Conservation (phyloP, 1,140 invertebrate species). For the Harlomillsia oculata region DNA sequence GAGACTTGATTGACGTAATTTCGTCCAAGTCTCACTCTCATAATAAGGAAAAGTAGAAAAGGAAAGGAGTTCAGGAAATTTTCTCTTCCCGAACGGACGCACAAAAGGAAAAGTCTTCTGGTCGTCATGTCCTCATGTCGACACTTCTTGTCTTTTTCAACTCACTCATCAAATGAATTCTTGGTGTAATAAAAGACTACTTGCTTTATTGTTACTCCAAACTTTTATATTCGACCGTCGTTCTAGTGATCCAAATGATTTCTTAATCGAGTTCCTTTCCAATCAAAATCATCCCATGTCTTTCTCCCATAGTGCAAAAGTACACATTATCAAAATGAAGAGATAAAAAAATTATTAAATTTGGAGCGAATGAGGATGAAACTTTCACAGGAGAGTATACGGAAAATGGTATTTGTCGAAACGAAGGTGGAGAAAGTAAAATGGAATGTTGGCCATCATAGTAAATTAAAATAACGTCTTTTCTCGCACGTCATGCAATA, state of each 20-base stretch:
- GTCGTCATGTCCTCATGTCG: conserved; percentile 22
- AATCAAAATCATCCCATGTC: no score
- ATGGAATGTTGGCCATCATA: conserved; percentile 9
- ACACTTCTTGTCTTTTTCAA: conserved; percentile 5
- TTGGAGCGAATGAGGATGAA: neutral
- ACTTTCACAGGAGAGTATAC: conserved; percentile 8
- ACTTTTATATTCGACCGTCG: no score
- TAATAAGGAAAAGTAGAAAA: conserved; percentile 33
- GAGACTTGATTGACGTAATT: conserved; percentile 37
- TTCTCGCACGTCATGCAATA: conserved; percentile 6
- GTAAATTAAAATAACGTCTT: conserved; percentile 12
- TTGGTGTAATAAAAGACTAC: neutral
- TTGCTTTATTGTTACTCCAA: neutral
- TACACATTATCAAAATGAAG: conserved; percentile 1
- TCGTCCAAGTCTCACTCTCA: conserved; percentile 31
- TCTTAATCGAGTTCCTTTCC: no score
- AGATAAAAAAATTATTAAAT: conserved; percentile 4
- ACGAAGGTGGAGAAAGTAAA: conserved; percentile 6
- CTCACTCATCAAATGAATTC: conserved; percentile 2
- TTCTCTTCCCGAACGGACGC: conserved; percentile 36
- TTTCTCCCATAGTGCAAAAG: no score
- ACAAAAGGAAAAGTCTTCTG: conserved; percentile 30
- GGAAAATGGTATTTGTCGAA: conserved; percentile 10
- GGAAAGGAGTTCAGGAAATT: conserved; percentile 37
- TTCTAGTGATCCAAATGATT: no score